Conservation (phyloP, 2,113 vertebrate species). For the Alectura lathami region DNA sequence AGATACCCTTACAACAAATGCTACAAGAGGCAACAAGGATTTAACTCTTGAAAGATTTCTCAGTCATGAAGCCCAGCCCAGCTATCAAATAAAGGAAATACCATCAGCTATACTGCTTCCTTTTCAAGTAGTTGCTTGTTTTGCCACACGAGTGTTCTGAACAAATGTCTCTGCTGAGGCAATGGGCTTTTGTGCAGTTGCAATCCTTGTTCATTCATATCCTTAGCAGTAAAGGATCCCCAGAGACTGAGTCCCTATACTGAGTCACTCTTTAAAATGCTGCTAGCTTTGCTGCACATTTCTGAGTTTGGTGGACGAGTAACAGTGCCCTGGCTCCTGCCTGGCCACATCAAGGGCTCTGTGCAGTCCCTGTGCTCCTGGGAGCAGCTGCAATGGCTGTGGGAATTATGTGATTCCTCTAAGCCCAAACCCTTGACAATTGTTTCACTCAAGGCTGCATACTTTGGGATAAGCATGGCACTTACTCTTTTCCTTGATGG, state of each 20-base stretch:
- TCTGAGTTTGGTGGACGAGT: neutral
- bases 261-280: neutral
- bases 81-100: neutral
- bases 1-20: neutral
- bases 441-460: neutral
- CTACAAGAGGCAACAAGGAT: neutral
- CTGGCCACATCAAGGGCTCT: neutral
- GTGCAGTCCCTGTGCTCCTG: neutral
- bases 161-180: neutral
- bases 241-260: neutral
- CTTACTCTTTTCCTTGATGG: neutral
- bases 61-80: neutral
- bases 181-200: neutral
- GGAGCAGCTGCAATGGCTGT: neutral
- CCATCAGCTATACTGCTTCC: neutral
- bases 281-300: neutral
- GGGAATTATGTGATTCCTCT: neutral
- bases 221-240: neutral
- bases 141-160: neutral
- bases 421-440: neutral
- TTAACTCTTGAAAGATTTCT: neutral
- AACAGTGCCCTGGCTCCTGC: neutral
- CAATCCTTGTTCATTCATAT: neutral
- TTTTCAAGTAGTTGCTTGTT: slow-evolving; percentile 37
- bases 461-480: neutral